Evolutionary conservation across 2,888 invertebrate species (phyloP).

Genomic region (Perizoma flavofasciatum): DNA sequence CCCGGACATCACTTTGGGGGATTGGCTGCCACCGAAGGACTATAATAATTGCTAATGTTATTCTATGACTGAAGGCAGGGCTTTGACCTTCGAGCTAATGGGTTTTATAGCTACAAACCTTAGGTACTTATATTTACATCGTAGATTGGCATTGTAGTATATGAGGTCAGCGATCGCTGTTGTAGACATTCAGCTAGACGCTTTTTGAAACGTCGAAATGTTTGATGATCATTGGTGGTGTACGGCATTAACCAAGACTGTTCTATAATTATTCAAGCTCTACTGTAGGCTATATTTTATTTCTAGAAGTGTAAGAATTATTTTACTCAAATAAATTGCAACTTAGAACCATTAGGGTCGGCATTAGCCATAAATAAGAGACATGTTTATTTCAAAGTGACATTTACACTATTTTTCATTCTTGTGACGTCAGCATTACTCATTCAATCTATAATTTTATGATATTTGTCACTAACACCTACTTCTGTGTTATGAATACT

Average conservation of each 20-base stretch:
- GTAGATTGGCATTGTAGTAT: conserved; percentile 1
- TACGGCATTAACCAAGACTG: not conserved
- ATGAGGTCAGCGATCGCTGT: conserved; percentile 11
- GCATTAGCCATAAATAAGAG: conserved; percentile 9
- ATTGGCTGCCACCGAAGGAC: conserved; percentile 43
- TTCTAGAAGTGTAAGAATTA: no score
- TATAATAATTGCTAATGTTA: conserved; percentile 17
- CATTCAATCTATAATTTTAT: conserved; percentile 33
- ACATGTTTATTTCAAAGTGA: conserved; percentile 28
- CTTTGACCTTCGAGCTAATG: conserved; percentile 45
- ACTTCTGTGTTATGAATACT: conserved; percentile 25
- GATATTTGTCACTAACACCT: conserved; percentile 33
- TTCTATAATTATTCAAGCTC: not conserved
- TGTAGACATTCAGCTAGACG: conserved; percentile 1
- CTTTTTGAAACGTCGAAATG: not conserved
- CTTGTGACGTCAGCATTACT: conserved; percentile 34
- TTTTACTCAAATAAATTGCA: no score
- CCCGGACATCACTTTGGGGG: conserved; percentile 52
- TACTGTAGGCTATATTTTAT: no score
- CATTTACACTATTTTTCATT: conserved; percentile 35
- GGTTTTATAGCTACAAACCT: conserved; percentile 22
- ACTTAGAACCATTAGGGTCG: conserved; percentile 5
- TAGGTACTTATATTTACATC: conserved; percentile 4
- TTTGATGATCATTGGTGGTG: not conserved
- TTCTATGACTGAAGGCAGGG: conserved; percentile 41